phyloP scores from a whole-genome alignment of 1,140 invertebrate species.

The Atta texana region DNA sequence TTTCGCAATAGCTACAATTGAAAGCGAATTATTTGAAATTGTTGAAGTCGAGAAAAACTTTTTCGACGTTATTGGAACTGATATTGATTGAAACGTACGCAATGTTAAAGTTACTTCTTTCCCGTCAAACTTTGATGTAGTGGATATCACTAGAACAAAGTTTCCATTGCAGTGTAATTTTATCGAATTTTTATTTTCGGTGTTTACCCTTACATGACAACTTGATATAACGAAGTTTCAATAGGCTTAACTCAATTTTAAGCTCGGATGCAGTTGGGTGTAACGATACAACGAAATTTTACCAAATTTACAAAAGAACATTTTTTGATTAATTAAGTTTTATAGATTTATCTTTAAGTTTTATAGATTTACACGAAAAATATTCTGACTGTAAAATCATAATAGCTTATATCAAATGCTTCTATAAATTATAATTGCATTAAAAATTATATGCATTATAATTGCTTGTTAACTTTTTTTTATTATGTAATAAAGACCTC shows the following conservation, averaged over 20 bases:
- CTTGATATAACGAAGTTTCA: constrained; percentile 26
- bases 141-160: constrained; percentile 38
- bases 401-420: background rate
- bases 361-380: constrained; percentile 5
- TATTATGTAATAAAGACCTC: background rate
- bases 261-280: background rate
- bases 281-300: background rate
- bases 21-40: constrained; percentile 22
- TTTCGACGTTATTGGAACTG: constrained; percentile 45
- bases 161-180: constrained; percentile 57
- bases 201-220: constrained; percentile 22
- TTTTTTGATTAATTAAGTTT: constrained; percentile 12
- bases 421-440: background rate
- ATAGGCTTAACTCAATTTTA: constrained; percentile 38
- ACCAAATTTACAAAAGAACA: background rate
- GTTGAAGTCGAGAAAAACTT: constrained; percentile 14
- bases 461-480: background rate
- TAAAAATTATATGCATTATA: background rate
- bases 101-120: constrained; percentile 29
- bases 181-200: constrained; percentile 32
- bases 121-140: constrained; percentile 43
- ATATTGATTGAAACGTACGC: constrained; percentile 48
- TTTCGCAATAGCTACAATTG: constrained; percentile 3
- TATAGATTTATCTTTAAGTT: background rate
- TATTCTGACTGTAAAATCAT: background rate